These are phyloP conservation scores for Riptortus pedestris DNA, from an alignment of 1,140 invertebrate genomes.

Conservation along the genomic window DNA sequence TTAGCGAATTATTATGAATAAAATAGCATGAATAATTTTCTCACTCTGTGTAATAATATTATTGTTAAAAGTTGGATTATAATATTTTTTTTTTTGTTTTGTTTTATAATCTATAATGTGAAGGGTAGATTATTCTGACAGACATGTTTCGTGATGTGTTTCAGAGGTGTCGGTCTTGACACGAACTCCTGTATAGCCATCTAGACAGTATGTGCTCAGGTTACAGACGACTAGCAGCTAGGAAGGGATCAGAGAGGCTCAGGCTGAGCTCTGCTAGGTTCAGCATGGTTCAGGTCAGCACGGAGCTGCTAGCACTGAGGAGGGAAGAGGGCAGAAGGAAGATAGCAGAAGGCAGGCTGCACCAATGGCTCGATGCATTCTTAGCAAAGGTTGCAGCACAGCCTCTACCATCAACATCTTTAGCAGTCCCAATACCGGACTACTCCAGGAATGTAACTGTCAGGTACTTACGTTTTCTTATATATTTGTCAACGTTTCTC, in stretches of 20 bases:
- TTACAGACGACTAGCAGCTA: too few relatives aligned
- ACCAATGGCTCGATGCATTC: slow-evolving; percentile 10
- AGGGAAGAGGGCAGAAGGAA: not conserved
- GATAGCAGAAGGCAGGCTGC: not conserved
- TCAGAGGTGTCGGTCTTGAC: not conserved
- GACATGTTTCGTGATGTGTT: not conserved
- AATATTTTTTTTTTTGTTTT: not conserved
- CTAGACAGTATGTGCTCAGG: too few relatives aligned
- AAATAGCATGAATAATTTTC: too few relatives aligned
- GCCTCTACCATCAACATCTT: not conserved
- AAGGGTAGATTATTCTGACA: not conserved
- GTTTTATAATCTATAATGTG: not conserved
- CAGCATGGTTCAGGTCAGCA: not conserved
- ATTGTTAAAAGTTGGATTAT: too few relatives aligned
- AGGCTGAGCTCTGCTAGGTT: too few relatives aligned
- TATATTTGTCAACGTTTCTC: too few relatives aligned
- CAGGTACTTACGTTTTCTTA: too few relatives aligned
- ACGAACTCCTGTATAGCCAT: too few relatives aligned
- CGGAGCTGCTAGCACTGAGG: not conserved
- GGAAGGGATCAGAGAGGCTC: too few relatives aligned
- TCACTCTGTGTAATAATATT: too few relatives aligned
- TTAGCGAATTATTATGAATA: too few relatives aligned
- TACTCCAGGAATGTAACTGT: not conserved
- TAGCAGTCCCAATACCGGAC: not conserved
- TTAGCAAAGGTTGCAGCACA: not conserved